phyloP scores from a whole-genome alignment of 2,113 vertebrate genomes.

The Melozone crissalis region DNA sequence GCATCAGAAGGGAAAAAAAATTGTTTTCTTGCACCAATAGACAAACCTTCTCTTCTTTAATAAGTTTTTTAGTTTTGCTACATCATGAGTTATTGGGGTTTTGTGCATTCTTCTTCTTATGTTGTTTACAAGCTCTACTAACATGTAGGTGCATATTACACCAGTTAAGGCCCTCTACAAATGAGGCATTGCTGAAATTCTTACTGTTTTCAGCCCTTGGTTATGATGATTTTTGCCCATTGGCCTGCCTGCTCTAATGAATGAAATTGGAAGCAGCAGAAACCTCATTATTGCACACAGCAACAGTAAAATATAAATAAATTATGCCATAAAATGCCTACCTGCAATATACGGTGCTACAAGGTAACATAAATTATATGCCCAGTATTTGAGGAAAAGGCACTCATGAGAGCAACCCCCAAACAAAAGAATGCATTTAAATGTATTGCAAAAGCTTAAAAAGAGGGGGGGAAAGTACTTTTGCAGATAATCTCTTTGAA shows the following conservation, averaged over 20 bases:
- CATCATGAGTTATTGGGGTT: neutral
- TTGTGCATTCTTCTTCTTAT: neutral
- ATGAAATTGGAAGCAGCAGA: neutral
- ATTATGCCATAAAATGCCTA: neutral
- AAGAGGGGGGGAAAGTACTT: neutral
- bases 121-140: neutral
- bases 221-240: neutral
- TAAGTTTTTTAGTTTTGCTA: neutral
- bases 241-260: neutral
- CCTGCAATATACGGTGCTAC: neutral
- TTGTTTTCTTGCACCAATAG: neutral
- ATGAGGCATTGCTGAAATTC: neutral
- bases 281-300: neutral
- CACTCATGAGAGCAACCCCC: neutral
- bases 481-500: neutral
- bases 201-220: neutral
- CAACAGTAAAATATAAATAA: constrained; percentile 6
- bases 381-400: neutral
- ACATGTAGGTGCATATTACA: neutral
- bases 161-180: neutral
- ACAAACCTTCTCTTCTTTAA: neutral
- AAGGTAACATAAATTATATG: neutral
- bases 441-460: neutral
- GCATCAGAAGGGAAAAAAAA: neutral
- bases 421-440: neutral